phyloP scores from a whole-genome alignment of 2,113 vertebrate species.

The Martes martes region DNA sequence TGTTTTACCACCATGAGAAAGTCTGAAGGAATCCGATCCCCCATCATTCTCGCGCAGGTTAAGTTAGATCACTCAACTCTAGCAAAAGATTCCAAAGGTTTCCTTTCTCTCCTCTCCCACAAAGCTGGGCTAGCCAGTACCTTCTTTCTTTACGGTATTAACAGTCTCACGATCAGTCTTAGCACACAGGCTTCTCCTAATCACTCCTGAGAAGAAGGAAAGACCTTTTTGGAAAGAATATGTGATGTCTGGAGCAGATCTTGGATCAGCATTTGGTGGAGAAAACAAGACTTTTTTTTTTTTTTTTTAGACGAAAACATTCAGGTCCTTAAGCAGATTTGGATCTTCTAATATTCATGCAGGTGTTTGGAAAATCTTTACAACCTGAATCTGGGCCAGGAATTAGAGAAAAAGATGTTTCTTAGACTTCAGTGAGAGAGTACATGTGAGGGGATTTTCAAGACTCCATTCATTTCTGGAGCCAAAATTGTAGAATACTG shows the following conservation, averaged over 20 bases:
- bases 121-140: not conserved
- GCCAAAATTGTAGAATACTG: not conserved
- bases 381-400: not conserved
- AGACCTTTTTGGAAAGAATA: not conserved
- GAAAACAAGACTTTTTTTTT: not conserved
- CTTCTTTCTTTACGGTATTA: not conserved
- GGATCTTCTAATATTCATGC: not conserved
- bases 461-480: not conserved
- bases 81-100: not conserved
- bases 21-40: not conserved
- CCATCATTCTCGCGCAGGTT: not conserved
- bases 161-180: not conserved
- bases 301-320: slow-evolving; percentile 12
- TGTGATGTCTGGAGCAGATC: not conserved
- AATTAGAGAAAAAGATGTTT: not conserved
- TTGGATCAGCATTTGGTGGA: not conserved
- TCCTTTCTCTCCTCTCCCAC: not conserved
- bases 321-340: not conserved
- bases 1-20: not conserved
- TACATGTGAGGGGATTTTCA: not conserved
- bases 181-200: not conserved
- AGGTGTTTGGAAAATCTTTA: slow-evolving; percentile 54
- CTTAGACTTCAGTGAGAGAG: not conserved
- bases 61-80: not conserved
- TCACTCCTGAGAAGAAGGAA: not conserved